These are phyloP conservation scores for Lasioglossum pauxillum DNA, from an alignment of 2,888 invertebrate genomes.

Conservation along the genomic window DNA sequence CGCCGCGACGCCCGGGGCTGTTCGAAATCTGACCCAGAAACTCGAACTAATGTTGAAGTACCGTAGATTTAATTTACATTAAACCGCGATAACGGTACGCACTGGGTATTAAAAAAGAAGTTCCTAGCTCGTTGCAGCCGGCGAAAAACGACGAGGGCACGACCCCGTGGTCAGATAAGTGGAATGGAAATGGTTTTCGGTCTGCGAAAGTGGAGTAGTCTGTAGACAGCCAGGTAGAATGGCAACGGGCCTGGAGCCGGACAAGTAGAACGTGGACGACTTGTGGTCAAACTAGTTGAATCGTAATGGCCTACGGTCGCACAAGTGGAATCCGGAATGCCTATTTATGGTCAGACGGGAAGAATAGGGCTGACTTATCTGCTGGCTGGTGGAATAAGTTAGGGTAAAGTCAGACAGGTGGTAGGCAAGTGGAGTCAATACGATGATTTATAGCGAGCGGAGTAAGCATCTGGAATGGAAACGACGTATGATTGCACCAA, in stretches of 20 bases:
- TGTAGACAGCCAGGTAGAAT: background rate
- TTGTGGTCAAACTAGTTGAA: background rate
- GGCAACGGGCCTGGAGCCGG: background rate
- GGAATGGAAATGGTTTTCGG: background rate
- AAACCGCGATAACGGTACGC: background rate
- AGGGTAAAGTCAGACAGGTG: background rate
- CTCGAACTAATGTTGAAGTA: background rate
- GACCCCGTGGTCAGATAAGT: background rate
- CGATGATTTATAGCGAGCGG: background rate
- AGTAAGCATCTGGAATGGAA: background rate
- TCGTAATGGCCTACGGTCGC: background rate
- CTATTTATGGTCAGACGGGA: background rate
- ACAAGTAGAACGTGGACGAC: background rate
- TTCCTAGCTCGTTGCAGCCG: background rate
- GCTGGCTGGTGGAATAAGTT: background rate
- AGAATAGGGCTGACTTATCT: background rate
- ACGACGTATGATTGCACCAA: background rate
- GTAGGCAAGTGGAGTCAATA: background rate
- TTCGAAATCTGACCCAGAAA: conserved; percentile 10
- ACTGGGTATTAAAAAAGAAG: background rate
- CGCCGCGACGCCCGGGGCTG: background rate
- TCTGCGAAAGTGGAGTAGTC: background rate
- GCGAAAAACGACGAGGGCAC: background rate
- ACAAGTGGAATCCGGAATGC: background rate
- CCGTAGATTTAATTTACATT: conserved; percentile 3